Base-by-base conservation (phyloP, 2,797 vertebrate species). In the Morelia viridis region DNA sequence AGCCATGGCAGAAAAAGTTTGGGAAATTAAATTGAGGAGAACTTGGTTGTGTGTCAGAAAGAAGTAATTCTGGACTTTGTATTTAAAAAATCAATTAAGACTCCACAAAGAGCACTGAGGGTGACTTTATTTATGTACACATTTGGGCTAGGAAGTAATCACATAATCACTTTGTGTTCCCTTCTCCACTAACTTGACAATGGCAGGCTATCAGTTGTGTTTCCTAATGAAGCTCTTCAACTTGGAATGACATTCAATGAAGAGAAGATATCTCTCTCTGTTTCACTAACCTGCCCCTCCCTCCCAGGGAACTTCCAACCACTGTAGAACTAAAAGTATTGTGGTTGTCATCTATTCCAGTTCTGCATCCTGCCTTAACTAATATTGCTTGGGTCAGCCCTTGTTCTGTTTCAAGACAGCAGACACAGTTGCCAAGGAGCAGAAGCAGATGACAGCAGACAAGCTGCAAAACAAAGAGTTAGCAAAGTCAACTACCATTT, bases 11-110 rank as follows among this genome's bases (percentile, higher is more conserved):
- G 84, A 88, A 92, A 93, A 89, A 86, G 50, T 62, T 80, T 84
- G 76, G 26, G 53, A 93, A 91, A 89, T 85, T 31, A 57, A 94
- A 80, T 91, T 86, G 28, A 93, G 68, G 60, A 91, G 56, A 31
- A 0, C 19, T 50, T 85, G 87, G 91, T 89, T 93, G 5, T 46
- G 83, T 31, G 89, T 41, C 11, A 76, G 68, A 50, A 61, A 91
- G 10, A 0, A 1, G 50, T 76, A 85, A 89, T 92, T 85, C 56
- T 56, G 80, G 8, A 60, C 8, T 60, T 86, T 89, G 62, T 24
- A 50, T 41, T 89, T 61, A 71, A 86, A 85, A 89, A 92, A 89
- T 61, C 80, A 92, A 61, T 89, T 89, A 89, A 60, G 19, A 71
- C 35, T 85, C 62, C 15, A 68, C 50, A 68, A 19, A 85, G 35